These are phyloP conservation scores for Galleria mellonella DNA, from an alignment of 1,140 invertebrate species.

Conservation along the genomic window DNA sequence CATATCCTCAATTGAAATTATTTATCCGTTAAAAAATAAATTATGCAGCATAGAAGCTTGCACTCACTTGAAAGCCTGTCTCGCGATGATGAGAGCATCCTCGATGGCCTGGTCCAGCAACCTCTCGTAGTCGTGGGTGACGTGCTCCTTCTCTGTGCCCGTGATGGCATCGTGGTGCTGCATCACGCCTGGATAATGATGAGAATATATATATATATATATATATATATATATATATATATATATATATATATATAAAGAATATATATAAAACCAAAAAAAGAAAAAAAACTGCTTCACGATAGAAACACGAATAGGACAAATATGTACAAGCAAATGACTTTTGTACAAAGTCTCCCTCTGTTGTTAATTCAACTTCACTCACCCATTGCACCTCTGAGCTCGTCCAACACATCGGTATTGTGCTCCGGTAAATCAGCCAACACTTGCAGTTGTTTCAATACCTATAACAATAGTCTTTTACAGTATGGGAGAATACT, in stretches of 20 bases:
- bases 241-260: too few relatives aligned
- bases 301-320: too few relatives aligned
- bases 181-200: slow-evolving; percentile 85
- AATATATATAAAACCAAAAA: too few relatives aligned
- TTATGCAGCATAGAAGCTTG: too few relatives aligned
- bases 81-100: slow-evolving; percentile 27
- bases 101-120: slow-evolving; percentile 34
- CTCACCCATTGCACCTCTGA: slow-evolving; percentile 55
- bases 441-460: slow-evolving; percentile 49
- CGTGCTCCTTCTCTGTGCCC: slow-evolving; percentile 94
- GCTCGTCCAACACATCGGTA: slow-evolving; percentile 39
- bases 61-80: slow-evolving; percentile 52
- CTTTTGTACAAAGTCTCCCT: too few relatives aligned
- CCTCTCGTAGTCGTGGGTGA: slow-evolving; percentile 88
- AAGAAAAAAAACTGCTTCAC: too few relatives aligned
- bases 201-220: too few relatives aligned
- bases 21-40: too few relatives aligned
- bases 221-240: not conserved
- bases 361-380: not conserved
- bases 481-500: too few relatives aligned
- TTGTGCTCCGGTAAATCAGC: slow-evolving; percentile 35
- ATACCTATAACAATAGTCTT: slow-evolving; percentile 22
- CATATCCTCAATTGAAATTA: too few relatives aligned
- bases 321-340: too few relatives aligned
- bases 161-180: slow-evolving; percentile 95